Evolutionary conservation across 2,797 vertebrate species (phyloP).

Genomic region (Forpus xanthops): DNA sequence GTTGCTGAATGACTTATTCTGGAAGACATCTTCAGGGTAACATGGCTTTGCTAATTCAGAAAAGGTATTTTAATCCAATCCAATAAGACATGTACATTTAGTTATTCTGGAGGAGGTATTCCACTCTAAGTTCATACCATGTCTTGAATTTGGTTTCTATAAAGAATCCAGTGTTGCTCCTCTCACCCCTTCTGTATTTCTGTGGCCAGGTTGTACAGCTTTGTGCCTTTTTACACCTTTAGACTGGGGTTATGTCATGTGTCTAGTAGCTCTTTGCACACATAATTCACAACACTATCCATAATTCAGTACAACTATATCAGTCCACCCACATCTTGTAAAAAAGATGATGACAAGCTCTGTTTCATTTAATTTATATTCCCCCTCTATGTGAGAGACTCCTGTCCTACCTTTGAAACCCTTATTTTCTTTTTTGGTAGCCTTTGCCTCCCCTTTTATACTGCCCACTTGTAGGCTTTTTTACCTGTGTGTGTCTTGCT

Average conservation of each 20-base stretch:
- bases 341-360: not conserved
- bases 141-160: not conserved
- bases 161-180: not conserved
- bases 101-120: not conserved
- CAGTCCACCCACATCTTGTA: not conserved
- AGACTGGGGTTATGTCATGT: not conserved
- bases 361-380: not conserved
- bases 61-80: not conserved
- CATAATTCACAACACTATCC: not conserved
- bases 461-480: not conserved
- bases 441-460: not conserved
- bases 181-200: not conserved
- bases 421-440: not conserved
- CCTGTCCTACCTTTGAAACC: not conserved
- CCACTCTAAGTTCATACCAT: not conserved
- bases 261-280: not conserved
- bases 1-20: not conserved
- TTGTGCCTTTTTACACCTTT: not conserved
- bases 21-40: not conserved
- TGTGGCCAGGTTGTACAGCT: not conserved
- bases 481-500: not conserved
- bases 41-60: not conserved
- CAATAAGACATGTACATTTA: not conserved
- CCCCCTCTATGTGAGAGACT: not conserved
- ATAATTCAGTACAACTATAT: not conserved